Conservation (phyloP, 2,797 vertebrate genomes). For the Rhinella marina region DNA sequence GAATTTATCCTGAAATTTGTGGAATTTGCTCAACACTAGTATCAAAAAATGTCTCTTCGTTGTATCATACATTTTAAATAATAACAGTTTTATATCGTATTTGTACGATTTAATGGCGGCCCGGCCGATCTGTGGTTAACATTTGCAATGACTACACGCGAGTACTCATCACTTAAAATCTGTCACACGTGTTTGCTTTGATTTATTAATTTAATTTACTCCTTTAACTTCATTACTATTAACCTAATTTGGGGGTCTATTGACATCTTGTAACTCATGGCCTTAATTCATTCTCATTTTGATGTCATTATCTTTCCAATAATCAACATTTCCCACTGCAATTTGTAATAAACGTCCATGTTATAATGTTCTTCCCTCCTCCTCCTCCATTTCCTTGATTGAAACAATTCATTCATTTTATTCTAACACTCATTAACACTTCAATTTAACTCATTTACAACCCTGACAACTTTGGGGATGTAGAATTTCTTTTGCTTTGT, state of each 20-base stretch:
- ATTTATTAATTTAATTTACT: slow-evolving; percentile 20
- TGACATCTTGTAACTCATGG: not conserved
- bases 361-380: not conserved
- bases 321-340: not conserved
- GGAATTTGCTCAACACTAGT: too few relatives aligned
- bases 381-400: not conserved
- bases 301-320: not conserved
- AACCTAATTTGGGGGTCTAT: not conserved
- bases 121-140: not conserved
- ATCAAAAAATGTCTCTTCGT: too few relatives aligned
- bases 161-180: not conserved
- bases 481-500: too few relatives aligned
- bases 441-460: not conserved
- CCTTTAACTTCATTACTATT: slow-evolving; percentile 7
- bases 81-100: too few relatives aligned
- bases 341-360: not conserved
- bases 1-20: too few relatives aligned
- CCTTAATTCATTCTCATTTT: not conserved
- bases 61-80: too few relatives aligned
- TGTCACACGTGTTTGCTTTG: not conserved
- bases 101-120: not conserved
- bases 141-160: not conserved
- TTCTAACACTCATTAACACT: not conserved
- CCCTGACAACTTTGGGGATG: not conserved
- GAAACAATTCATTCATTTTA: not conserved